A percentile compares a stretch with the other conserved stretches of the same genome.
Conservation (phyloP, 1,140 invertebrate genomes). For the Campodea augens region DNA sequence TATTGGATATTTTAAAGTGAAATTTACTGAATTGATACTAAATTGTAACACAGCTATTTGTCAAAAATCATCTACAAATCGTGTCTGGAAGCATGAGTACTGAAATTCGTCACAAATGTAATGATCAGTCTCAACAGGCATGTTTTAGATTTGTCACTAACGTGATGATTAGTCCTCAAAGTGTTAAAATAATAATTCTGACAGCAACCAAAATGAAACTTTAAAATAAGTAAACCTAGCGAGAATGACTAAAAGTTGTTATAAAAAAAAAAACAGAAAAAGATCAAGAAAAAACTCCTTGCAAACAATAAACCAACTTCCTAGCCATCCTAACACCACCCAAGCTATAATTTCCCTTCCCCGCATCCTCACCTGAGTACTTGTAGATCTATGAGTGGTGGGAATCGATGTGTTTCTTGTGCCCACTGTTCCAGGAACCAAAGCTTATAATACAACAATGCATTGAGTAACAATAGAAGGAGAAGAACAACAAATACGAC, state of each 20-base stretch:
- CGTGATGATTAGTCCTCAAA: too few species aligned
- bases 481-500: slow-evolving; percentile 37
- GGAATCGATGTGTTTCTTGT: slow-evolving; percentile 22
- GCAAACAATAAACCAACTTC: too few species aligned
- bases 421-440: slow-evolving; percentile 36
- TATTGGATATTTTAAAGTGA: too few species aligned
- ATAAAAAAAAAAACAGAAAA: slow-evolving; percentile 2
- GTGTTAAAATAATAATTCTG: too few species aligned
- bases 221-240: background rate
- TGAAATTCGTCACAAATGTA: too few species aligned
- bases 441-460: slow-evolving; percentile 55
- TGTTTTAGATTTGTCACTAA: too few species aligned
- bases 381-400: slow-evolving; percentile 34
- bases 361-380: slow-evolving; percentile 30
- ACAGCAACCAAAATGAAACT: background rate
- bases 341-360: slow-evolving; percentile 18
- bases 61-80: too few species aligned
- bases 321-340: slow-evolving; percentile 15
- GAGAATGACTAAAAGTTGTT: background rate
- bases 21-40: too few species aligned
- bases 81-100: too few species aligned
- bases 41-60: too few species aligned
- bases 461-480: slow-evolving; percentile 50
- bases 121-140: too few species aligned
- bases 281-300: too few species aligned